These are phyloP conservation scores for Drosophila setosimentum DNA, from an alignment of 2,888 invertebrate genomes.

Conservation along the genomic window DNA sequence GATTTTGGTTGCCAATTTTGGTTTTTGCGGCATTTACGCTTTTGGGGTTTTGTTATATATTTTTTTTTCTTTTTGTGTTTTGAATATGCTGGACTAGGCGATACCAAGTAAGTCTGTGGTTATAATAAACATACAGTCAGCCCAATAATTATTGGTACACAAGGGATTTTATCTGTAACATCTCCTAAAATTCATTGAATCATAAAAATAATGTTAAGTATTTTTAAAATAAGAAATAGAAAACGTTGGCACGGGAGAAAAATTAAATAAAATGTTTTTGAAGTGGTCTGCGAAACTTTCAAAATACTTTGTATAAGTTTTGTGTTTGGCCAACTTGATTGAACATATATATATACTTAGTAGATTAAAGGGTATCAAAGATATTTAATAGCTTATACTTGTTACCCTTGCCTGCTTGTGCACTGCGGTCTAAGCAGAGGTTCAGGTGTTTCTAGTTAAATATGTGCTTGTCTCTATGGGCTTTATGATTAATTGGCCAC, in stretches of 20 bases:
- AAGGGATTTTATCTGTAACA: background rate
- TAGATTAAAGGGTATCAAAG: background rate
- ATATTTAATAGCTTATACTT: background rate
- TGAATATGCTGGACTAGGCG: background rate
- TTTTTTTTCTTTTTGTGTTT: background rate
- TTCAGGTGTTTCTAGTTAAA: constrained; percentile 61
- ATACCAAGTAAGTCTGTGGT: constrained; percentile 2
- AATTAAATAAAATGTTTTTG: background rate
- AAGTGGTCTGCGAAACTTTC: background rate
- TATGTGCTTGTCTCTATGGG: constrained; percentile 20
- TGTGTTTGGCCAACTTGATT: background rate
- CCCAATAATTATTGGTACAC: background rate
- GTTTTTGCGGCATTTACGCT: constrained; percentile 76
- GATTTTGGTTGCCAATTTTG: constrained; percentile 73
- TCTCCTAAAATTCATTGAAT: background rate
- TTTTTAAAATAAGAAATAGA: too few species aligned
- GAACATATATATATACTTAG: background rate
- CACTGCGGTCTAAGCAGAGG: constrained; percentile 12
- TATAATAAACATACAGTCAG: background rate
- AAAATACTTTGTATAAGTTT: background rate
- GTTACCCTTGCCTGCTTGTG: background rate
- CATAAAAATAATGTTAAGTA: accelerated
- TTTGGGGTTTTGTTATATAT: constrained; percentile 23
- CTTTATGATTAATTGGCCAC: constrained; percentile 67
- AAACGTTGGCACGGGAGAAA: too few species aligned